Conservation (phyloP, 2,888 invertebrate genomes). For the Unio delphinus region DNA sequence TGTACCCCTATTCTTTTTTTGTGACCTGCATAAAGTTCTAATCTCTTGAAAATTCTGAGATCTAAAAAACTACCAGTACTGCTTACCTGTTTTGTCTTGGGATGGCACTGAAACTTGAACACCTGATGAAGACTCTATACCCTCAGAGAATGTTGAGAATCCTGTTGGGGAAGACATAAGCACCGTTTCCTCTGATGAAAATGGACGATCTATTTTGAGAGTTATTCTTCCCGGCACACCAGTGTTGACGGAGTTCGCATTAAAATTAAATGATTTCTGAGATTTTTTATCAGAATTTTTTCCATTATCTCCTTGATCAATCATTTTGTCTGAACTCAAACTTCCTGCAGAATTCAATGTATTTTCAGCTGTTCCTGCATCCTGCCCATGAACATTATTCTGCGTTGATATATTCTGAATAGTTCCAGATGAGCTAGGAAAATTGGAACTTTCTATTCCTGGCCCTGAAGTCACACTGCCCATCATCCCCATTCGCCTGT, state of each 20-base stretch:
- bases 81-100: too few relatives aligned
- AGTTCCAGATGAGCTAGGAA: not conserved
- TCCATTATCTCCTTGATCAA: slow-evolving; percentile 1
- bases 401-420: not conserved
- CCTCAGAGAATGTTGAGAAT: slow-evolving; percentile 19
- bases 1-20: too few relatives aligned
- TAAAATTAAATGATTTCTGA: not conserved
- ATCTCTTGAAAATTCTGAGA: too few relatives aligned
- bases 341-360: not conserved
- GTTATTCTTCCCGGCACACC: not conserved
- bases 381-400: not conserved
- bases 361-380: not conserved
- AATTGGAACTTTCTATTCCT: not conserved
- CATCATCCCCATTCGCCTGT: slow-evolving; percentile 30
- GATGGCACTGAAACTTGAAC: slow-evolving; percentile 33
- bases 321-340: not conserved
- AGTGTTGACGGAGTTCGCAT: too few relatives aligned
- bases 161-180: slow-evolving; percentile 24
- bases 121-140: slow-evolving; percentile 37
- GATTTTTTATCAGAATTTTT: slow-evolving; percentile 8
- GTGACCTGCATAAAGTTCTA: too few relatives aligned
- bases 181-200: slow-evolving; percentile 1
- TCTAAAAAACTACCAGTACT: too few relatives aligned
- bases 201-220: slow-evolving; percentile 3
- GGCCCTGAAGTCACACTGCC: not conserved